These are phyloP conservation scores for Lasius fuliginosus DNA, from an alignment of 2,888 invertebrate genomes.

Conservation along the genomic window DNA sequence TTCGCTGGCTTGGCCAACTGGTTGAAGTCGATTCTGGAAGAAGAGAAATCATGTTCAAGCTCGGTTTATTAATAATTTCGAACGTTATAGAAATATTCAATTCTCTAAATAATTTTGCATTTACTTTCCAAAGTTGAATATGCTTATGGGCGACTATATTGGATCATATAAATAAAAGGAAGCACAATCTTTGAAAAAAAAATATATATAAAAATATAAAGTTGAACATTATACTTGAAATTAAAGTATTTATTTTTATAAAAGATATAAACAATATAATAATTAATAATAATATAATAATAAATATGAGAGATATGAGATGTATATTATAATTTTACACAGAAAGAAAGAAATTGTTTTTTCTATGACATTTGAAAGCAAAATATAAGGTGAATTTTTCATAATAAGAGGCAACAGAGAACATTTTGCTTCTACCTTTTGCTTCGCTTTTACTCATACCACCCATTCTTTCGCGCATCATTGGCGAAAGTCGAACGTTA, in stretches of 20 bases:
- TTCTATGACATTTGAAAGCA: neutral
- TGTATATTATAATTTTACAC: neutral
- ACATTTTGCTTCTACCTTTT: neutral
- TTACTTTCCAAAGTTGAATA: neutral
- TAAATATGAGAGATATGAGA: neutral
- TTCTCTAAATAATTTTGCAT: neutral
- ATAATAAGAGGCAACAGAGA: neutral
- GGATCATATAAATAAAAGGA: neutral
- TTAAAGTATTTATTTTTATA: neutral
- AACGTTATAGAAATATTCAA: neutral
- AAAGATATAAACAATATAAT: neutral
- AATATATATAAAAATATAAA: neutral
- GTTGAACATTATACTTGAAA: neutral
- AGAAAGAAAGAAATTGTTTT: neutral
- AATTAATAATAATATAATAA: neutral
- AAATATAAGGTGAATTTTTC: neutral
- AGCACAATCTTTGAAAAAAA: neutral
- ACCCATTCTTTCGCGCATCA: neutral
- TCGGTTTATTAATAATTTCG: neutral
- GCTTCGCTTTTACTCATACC: constrained; percentile 3
- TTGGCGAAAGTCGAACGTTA: neutral
- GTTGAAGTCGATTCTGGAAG: constrained; percentile 93
- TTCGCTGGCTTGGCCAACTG: constrained; percentile 92
- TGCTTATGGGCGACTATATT: neutral
- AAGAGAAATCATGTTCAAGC: constrained; percentile 36